These are phyloP conservation scores for Tenebrosternarchus preto DNA, from an alignment of 2,113 vertebrate species.

Conservation along the genomic window DNA sequence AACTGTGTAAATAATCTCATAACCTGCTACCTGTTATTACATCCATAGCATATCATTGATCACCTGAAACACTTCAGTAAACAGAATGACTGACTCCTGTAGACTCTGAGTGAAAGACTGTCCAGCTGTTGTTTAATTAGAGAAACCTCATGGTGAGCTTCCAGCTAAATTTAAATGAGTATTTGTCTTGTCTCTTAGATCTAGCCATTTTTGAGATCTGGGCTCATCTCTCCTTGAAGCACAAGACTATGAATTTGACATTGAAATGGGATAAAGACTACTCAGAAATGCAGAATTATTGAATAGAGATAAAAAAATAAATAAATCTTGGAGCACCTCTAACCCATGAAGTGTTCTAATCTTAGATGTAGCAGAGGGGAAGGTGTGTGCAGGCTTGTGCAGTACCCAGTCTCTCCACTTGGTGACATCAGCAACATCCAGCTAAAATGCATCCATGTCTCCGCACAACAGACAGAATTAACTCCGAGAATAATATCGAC, in stretches of 20 bases:
- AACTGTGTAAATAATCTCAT: background rate
- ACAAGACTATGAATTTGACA: no score
- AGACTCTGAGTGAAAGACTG: background rate
- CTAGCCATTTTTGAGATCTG: background rate
- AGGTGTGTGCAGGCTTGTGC: background rate
- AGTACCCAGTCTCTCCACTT: slow-evolving; percentile 51
- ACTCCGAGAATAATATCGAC: background rate
- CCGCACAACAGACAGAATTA: background rate
- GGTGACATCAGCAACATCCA: slow-evolving; percentile 50
- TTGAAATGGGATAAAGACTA: no score
- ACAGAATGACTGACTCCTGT: background rate
- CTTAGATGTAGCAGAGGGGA: background rate
- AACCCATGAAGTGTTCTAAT: background rate
- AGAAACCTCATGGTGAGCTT: slow-evolving; percentile 1
- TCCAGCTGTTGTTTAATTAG: background rate
- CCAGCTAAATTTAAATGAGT: background rate
- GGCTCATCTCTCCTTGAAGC: background rate
- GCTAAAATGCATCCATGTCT: background rate
- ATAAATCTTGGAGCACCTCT: no score
- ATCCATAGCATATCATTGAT: background rate
- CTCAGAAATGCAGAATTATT: no score
- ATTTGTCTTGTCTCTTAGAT: slow-evolving; percentile 21
- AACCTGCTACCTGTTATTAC: background rate
- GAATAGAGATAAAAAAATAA: no score
- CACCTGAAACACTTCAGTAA: background rate